These are phyloP conservation scores for Tachysurus vachellii DNA, from an alignment of 2,113 vertebrate species.

Conservation along the genomic window DNA sequence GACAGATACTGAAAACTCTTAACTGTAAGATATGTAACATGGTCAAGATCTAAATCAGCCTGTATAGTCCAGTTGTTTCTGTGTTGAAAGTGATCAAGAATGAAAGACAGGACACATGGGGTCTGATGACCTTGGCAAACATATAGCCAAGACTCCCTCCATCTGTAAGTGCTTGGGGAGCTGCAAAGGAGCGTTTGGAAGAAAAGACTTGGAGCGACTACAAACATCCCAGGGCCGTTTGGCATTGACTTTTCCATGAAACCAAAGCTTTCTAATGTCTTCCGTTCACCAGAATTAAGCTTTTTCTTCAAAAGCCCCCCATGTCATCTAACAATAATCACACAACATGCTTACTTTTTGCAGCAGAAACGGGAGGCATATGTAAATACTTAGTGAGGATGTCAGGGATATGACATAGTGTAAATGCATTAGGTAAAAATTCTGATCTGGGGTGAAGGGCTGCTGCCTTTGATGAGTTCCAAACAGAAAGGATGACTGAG, in stretches of 20 bases:
- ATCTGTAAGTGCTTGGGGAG: constrained; percentile 69
- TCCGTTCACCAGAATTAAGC: constrained; percentile 63
- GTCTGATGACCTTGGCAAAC: constrained; percentile 62
- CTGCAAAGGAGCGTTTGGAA: constrained; percentile 56
- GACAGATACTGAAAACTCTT: neutral
- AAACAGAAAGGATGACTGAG: constrained; percentile 61
- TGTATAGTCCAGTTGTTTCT: constrained; percentile 25
- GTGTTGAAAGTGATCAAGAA: constrained; percentile 45
- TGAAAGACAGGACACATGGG: constrained; percentile 54
- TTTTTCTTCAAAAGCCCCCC: constrained; percentile 58
- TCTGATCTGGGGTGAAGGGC: constrained; percentile 48
- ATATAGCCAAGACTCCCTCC: constrained; percentile 60
- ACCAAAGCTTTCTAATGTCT: constrained; percentile 68
- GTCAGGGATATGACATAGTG: constrained; percentile 57
- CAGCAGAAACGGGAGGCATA: constrained; percentile 55
- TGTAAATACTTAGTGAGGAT: constrained; percentile 67
- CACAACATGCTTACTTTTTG: constrained; percentile 52
- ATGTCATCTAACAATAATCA: constrained; percentile 61
- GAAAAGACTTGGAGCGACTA: constrained; percentile 60
- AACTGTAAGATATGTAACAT: neutral
- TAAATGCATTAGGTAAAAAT: constrained; percentile 64
- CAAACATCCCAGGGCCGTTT: constrained; percentile 67
- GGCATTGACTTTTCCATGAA: constrained; percentile 69
- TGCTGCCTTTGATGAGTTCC: constrained; percentile 61
- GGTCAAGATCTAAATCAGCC: neutral